A percentile compares a stretch with the other conserved stretches of the same genome.
Evolutionary conservation across 2,888 invertebrate species (phyloP).

Genomic region (Crossocerus cetratus): DNA sequence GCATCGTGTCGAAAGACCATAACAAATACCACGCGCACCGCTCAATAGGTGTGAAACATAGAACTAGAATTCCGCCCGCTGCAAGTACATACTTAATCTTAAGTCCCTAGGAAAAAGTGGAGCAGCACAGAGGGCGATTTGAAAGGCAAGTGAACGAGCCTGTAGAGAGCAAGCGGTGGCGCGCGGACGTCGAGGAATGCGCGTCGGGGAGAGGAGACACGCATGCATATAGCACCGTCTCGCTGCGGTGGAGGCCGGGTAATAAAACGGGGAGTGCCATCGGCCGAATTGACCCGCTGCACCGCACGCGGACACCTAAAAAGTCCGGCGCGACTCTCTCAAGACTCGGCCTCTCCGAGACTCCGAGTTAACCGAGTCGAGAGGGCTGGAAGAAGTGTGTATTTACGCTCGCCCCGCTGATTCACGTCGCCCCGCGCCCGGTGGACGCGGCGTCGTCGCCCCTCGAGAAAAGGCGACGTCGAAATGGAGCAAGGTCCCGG

Average conservation of each 20-base stretch:
- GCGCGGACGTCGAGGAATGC: slow-evolving; percentile 46
- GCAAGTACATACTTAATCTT: too few species aligned
- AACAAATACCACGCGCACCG: too few species aligned
- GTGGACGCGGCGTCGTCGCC: neutral
- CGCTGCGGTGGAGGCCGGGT: slow-evolving; percentile 28
- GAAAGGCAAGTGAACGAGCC: too few species aligned
- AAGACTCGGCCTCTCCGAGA: neutral
- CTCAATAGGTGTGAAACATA: too few species aligned
- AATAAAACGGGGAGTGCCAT: slow-evolving; percentile 65
- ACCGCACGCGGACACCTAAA: slow-evolving; percentile 12
- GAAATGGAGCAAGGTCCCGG: slow-evolving; percentile 1
- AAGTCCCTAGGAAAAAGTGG: too few species aligned
- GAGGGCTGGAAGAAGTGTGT: neutral
- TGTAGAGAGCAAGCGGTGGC: neutral
- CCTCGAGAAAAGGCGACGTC: neutral
- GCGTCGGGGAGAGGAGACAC: slow-evolving; percentile 22
- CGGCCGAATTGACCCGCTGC: slow-evolving; percentile 61
- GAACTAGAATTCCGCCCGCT: neutral
- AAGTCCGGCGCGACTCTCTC: neutral
- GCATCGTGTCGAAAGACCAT: too few species aligned
- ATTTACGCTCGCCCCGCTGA: neutral
- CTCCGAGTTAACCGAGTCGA: neutral
- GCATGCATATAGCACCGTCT: neutral
- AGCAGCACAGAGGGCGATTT: too few species aligned
- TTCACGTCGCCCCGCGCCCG: neutral